Evolutionary conservation across 2,888 invertebrate species (phyloP), one percentile per base, ranked within the genome.

Genomic region (Aleiodes leptofemur): DNA sequence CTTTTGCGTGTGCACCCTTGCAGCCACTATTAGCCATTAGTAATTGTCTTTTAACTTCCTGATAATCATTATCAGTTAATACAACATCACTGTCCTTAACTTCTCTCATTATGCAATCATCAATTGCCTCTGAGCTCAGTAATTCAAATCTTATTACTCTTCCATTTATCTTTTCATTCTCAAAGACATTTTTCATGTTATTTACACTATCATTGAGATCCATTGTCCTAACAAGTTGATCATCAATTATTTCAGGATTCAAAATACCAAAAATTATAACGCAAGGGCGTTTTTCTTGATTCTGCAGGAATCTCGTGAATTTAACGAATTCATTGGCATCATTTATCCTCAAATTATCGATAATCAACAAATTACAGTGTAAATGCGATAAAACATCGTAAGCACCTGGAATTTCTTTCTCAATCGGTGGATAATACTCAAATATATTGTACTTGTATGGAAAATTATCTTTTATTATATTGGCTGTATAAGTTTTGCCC

Each of bases 1-100:
- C 84, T 76, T 88, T 87, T 0, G 86, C 82, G 29, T 85, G 82
- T 31, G 86, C 88, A 51, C 88, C 86, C 69, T 89, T 89, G 55
- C 89, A 89, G 4, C 89, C 89, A 66, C 82, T 84, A 16, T 83
- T 80, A 2, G 80, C 70, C 3, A 9, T 34, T 9, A 84, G n/a
- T 14, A 89, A 80, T 69, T 79, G 78, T 7, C 79, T 59, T 29
- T 79, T 83, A 29, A 88, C 78, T 57, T 82, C 72, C 4, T 79
- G 56, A 6, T 86, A 69, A 51, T 86, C 79, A 6, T 76, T 53
- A 0, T 72, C 29, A 0, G 83, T 73, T n/a, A 89, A 79, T 7
- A 70, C 68, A 0, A 86, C 34, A 23, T 82, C 75, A 16, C 74
- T 81, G 31, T 81, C 70, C 4, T 72, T 72, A 0, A 85, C 86